Conservation (phyloP, 2,888 invertebrate genomes). For the Hypselothyrea guttata region DNA sequence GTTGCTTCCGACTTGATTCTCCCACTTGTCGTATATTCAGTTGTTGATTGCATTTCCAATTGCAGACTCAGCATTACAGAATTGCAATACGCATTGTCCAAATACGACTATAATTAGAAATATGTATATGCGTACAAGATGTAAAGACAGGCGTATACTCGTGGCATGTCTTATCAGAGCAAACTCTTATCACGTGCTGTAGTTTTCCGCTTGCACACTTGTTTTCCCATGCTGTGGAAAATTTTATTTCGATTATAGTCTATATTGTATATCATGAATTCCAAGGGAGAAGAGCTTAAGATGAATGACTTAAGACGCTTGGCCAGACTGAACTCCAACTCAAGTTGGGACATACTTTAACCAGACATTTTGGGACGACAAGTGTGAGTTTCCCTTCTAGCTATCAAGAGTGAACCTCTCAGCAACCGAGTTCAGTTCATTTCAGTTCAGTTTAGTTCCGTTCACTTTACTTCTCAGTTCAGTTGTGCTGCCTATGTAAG, state of each 20-base stretch:
- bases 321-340: too few relatives aligned
- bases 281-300: background rate
- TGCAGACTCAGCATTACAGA: conserved; percentile 26
- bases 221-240: conserved; percentile 54
- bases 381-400: conserved; percentile 5
- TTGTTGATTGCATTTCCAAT: conserved; percentile 55
- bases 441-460: too few relatives aligned
- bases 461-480: conserved; percentile 24
- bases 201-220: conserved; percentile 62
- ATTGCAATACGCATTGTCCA: conserved; percentile 14
- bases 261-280: background rate
- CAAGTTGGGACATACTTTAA: too few relatives aligned
- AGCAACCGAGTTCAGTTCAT: too few relatives aligned
- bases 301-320: conserved; percentile 2
- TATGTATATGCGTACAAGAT: too few relatives aligned
- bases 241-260: conserved; percentile 38
- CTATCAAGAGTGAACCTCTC: conserved; percentile 58
- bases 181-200: conserved; percentile 69
- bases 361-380: too few relatives aligned
- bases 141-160: too few relatives aligned
- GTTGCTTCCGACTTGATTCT: too few relatives aligned
- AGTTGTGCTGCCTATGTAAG: conserved; percentile 43
- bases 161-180: conserved; percentile 41
- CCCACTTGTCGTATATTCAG: too few relatives aligned
- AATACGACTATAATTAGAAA: conserved; percentile 7